Evolutionary conservation across 1,140 invertebrate genomes (phyloP), one percentile per base, ranked within the genome.

Genomic region (Caerostris darwini): DNA sequence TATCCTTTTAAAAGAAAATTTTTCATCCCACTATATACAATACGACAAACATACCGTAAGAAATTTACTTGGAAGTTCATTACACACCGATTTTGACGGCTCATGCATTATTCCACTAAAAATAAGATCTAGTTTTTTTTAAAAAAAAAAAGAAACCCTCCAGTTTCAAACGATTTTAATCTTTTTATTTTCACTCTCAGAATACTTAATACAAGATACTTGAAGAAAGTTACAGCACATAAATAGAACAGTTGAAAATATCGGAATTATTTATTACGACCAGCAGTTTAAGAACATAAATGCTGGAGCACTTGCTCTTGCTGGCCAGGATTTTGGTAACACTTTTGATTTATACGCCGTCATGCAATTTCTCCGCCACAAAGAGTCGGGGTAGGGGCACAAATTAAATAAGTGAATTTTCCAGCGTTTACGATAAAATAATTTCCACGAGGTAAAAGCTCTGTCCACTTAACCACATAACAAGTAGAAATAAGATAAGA

Each of bases 401-500:
- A 83, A 83, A 83, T 83, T 83, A 83, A 83, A 83, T 83, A 83
- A 83, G 82, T 57, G 57, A 54, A 83, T 83, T 83, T 83, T 58
- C 82, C 56, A 83, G 54, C n/a, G 12, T 57, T 83, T 83, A 83
- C 82, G 82, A 83, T 83, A n/a, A 83, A 83, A 83, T 83, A 57
- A 83, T 83, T 83, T 83, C 82, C 82, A 57, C 14, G 82, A 83
- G 82, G 54, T 83, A 83, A 83, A 83, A 83, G 82, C 82, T 57
- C 82, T 58, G 56, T 83, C 82, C 82, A 83, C 82, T 83, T 83
- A 83, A 83, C 82, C 82, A 83, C 82, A 83, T 83, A 83, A 83
- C 82, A 83, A 83, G 82, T 58, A 57, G 82, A 58, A 83, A 83
- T 56, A 83, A 83, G 82, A 83, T 83, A 56, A 83, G 82, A 7